Percentiles rank a stretch among this genome's conserved stretches.
phyloP scores from a whole-genome alignment of 2,888 invertebrate species.

The Caenorhabditis drosophilae region DNA sequence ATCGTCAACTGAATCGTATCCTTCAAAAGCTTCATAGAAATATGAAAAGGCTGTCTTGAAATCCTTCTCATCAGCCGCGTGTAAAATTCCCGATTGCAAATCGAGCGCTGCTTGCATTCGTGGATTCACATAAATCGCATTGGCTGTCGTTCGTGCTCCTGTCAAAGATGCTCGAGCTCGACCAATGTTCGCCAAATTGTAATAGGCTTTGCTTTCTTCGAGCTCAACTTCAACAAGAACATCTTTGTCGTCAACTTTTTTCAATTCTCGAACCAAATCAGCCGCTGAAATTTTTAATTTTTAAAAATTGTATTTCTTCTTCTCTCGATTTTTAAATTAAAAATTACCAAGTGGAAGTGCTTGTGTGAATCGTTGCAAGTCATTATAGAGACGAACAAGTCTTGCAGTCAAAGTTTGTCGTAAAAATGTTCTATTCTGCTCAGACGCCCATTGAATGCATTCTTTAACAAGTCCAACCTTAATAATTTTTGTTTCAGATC shows the following conservation, averaged over 20 bases:
- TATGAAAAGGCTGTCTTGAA: conserved; percentile 99
- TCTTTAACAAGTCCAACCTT: conserved; percentile 76
- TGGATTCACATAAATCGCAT: conserved; percentile 98
- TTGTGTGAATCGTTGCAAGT: conserved; percentile 68
- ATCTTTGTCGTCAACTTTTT: conserved; percentile 98
- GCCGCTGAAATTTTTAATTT: conserved; percentile 49
- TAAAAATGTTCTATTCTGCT: conserved; percentile 93
- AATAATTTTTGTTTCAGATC: too few relatives aligned
- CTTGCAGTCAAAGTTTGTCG: conserved; percentile 93
- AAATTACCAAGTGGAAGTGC: conserved; percentile 70
- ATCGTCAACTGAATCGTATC: conserved; percentile 87
- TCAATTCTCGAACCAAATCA: conserved; percentile 88
- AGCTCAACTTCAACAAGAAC: conserved; percentile 96
- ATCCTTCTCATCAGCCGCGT: conserved; percentile 99
- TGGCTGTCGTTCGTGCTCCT: conserved; percentile 98
- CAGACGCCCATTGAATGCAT: conserved; percentile 99
- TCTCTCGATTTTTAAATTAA: too few relatives aligned
- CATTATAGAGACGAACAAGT: conserved; percentile 85
- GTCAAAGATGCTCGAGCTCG: conserved; percentile 86
- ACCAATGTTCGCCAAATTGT: conserved; percentile 93
- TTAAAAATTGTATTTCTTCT: too few relatives aligned
- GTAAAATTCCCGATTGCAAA: conserved; percentile 93
- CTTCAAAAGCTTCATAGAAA: conserved; percentile 97
- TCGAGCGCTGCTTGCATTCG: conserved; percentile 97
- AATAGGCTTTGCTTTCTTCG: conserved; percentile 96